A percentile compares a stretch with the other conserved stretches of the same genome.
These are phyloP conservation scores for Parus major DNA, from an alignment of 2,113 vertebrate species.

Conservation along the genomic window DNA sequence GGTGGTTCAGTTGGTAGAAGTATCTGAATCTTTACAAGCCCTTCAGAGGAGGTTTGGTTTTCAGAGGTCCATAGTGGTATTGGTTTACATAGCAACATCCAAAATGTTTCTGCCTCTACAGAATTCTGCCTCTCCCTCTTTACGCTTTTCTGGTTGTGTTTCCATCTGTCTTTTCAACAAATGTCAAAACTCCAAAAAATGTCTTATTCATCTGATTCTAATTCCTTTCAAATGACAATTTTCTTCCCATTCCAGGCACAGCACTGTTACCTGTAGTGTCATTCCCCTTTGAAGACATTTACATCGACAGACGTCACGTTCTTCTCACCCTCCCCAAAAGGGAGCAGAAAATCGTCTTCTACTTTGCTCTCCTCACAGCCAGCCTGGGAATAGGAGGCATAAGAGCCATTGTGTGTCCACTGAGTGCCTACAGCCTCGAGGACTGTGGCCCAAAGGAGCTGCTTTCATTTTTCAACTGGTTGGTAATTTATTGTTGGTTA, in stretches of 20 bases:
- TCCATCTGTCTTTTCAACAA: not conserved
- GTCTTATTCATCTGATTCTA: not conserved
- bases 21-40: not conserved
- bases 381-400: constrained; percentile 86
- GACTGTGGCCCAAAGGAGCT: constrained; percentile 76
- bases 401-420: constrained; percentile 83
- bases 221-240: not conserved
- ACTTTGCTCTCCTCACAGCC: constrained; percentile 80
- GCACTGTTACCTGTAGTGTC: constrained; percentile 84
- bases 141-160: not conserved
- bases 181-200: not conserved
- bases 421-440: constrained; percentile 79
- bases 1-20: not conserved
- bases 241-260: constrained; percentile 76
- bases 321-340: constrained; percentile 71
- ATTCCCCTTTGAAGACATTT: constrained; percentile 90
- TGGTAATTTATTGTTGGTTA: constrained; percentile 12
- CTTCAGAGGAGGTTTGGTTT: not conserved
- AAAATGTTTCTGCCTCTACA: not conserved
- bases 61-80: not conserved
- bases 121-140: not conserved
- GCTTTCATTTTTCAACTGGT: constrained; percentile 91
- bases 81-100: not conserved
- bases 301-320: constrained; percentile 76
- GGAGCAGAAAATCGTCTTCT: constrained; percentile 84